phyloP scores from a whole-genome alignment of 2,888 invertebrate species.

The Diarsia brunnea region DNA sequence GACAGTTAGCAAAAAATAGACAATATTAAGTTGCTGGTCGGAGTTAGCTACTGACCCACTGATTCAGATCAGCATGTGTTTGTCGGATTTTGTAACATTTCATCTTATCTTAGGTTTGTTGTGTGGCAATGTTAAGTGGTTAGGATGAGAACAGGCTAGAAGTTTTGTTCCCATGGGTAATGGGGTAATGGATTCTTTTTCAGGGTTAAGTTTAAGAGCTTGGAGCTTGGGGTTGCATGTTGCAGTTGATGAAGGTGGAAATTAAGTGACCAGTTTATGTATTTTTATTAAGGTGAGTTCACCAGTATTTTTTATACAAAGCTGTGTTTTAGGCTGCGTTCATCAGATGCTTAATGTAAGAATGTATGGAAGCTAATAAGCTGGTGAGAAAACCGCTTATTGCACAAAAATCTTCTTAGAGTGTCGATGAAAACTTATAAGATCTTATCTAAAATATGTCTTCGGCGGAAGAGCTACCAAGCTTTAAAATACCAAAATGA shows the following conservation, averaged over 20 bases:
- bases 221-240: not conserved
- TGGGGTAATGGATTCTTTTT: not conserved
- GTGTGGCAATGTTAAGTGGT: slow-evolving; percentile 41
- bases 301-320: not conserved
- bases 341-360: not conserved
- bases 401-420: no score
- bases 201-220: slow-evolving; percentile 13
- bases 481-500: not conserved
- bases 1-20: slow-evolving; percentile 52
- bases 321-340: not conserved
- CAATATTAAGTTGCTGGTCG: slow-evolving; percentile 36
- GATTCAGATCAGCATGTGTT: slow-evolving; percentile 50
- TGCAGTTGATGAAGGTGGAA: not conserved
- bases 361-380: not conserved
- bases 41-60: slow-evolving; percentile 43
- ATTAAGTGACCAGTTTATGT: no score
- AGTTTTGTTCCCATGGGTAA: slow-evolving; percentile 30
- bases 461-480: not conserved
- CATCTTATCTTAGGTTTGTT: slow-evolving; percentile 14
- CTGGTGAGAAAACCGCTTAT: not conserved
- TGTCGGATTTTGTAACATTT: slow-evolving; percentile 47
- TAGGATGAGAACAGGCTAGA: slow-evolving; percentile 26
- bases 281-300: no score
- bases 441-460: no score
- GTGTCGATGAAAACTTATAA: no score